Percentiles rank a stretch among this genome's conserved stretches.
These are phyloP conservation scores for Dorcus parallelipipedus DNA, from an alignment of 2,888 invertebrate species.

Conservation along the genomic window DNA sequence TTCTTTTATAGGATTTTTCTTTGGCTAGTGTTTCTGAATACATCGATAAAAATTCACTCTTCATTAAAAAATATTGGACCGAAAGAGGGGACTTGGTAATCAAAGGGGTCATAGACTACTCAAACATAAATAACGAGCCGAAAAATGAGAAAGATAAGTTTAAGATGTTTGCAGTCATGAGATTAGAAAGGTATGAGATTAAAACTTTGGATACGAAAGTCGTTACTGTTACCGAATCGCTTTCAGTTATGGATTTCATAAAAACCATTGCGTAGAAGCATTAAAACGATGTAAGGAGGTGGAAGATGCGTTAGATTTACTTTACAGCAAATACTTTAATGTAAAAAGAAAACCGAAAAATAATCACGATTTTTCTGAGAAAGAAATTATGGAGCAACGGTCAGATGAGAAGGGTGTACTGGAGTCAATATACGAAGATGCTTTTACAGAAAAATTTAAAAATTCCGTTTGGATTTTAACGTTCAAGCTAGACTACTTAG, in stretches of 20 bases:
- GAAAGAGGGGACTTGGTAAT: constrained; percentile 73
- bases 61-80: constrained; percentile 72
- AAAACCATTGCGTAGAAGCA: constrained; percentile 71
- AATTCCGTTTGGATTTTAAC: constrained; percentile 69
- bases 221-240: constrained; percentile 2
- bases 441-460: constrained; percentile 65
- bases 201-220: no score
- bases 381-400: constrained; percentile 62
- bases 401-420: constrained; percentile 71
- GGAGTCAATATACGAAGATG: constrained; percentile 72
- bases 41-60: constrained; percentile 64
- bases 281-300: constrained; percentile 63
- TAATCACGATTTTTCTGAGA: constrained; percentile 48
- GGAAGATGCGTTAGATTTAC: constrained; percentile 67
- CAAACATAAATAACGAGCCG: constrained; percentile 55
- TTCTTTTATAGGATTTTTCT: constrained; percentile 49
- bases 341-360: constrained; percentile 29
- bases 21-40: constrained; percentile 50
- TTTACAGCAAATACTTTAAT: constrained; percentile 68
- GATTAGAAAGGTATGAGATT: constrained; percentile 62
- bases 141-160: constrained; percentile 62
- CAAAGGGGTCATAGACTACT: constrained; percentile 69
- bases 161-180: constrained; percentile 66
- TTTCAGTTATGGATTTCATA: constrained; percentile 71
- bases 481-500: constrained; percentile 64